Base-by-base conservation (phyloP, 2,888 invertebrate genomes). In the Campoplex nolae region DNA sequence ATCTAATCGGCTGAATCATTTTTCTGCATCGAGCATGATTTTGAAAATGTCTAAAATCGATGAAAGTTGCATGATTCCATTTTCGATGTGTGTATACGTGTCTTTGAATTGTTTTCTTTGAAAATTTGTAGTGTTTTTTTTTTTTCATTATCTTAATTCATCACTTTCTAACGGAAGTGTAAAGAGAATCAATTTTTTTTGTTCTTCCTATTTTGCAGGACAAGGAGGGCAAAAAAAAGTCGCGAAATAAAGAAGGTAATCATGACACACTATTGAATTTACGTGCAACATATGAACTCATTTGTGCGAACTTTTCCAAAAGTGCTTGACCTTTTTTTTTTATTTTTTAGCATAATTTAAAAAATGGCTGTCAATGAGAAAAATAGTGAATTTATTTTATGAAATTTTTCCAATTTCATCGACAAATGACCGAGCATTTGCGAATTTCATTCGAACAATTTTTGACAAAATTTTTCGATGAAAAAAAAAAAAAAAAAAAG, bases 211-310 rank as follows among this genome's bases (percentile, higher is more conserved):
- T 92, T 92, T 95, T 96, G 89, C 96, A 98, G 97, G 97, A 97
- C 91, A 97, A 97, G 95, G 97, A 97, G 92, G 96, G 96, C 86
- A 98, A 98, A 95, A 98, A 98, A 95, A 98, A 98, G 95, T 97
- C 97, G 92, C 96, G 97, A 95, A 97, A 97, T 94, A 98, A 98
- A 96, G 98, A 98, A 97, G 98, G 98, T 98, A 95, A 90, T 81
- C 45, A 86, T 13, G 65, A 45, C 56, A 77, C 73, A 74, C 18
- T 82, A 71, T 78, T 54, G 45, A 81, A 70, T 62, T 11, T 38
- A 83, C 71, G 70, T 85, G 81, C 68, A 56, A 54, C 6, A 62
- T 48, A 23, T 73, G 38, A 42, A 42, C 28, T 51, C 35, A n/a
- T 73, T 67, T 75, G 54, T 23, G 42, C 38, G 16, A 70, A 28